A percentile compares a stretch with the other conserved stretches of the same genome.
These are phyloP conservation scores for Oxystoma pomonae DNA, from an alignment of 2,888 invertebrate species.

Conservation along the genomic window DNA sequence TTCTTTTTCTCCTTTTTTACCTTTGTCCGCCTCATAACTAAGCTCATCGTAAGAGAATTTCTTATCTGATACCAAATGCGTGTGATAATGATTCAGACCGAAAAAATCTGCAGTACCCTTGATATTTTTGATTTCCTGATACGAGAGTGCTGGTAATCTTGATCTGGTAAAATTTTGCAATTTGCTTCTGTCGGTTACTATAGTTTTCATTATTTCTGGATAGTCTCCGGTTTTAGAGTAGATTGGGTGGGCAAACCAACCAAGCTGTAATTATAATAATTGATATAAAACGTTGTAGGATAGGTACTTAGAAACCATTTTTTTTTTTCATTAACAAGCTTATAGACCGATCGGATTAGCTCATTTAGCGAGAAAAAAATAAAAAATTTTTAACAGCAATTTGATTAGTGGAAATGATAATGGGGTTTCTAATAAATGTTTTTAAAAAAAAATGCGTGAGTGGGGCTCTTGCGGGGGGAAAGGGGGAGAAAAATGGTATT, in stretches of 20 bases:
- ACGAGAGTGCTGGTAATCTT: constrained; percentile 48
- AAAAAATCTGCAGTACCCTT: constrained; percentile 59
- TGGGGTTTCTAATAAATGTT: too few species aligned
- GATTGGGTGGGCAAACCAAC: constrained; percentile 50
- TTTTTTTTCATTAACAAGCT: too few species aligned
- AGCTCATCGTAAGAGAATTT: constrained; percentile 40
- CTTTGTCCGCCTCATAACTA: constrained; percentile 36
- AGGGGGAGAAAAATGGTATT: too few species aligned
- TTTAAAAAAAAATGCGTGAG: too few species aligned
- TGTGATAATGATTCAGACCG: constrained; percentile 62
- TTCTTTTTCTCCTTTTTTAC: too few species aligned
- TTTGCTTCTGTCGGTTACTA: constrained; percentile 46
- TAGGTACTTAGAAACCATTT: too few species aligned
- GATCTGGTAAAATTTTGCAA: constrained; percentile 46
- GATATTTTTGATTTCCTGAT: constrained; percentile 46
- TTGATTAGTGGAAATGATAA: too few species aligned
- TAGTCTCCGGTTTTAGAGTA: constrained; percentile 51
- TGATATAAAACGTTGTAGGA: too few species aligned
- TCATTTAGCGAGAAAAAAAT: too few species aligned
- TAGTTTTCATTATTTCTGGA: constrained; percentile 49
- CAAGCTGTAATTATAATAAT: constrained; percentile 40
- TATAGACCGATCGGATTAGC: too few species aligned
- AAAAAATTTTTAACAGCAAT: too few species aligned
- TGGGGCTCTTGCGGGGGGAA: too few species aligned
- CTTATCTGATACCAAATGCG: constrained; percentile 43